Conservation (phyloP, 2,113 vertebrate genomes). For the Aphelocoma coerulescens region DNA sequence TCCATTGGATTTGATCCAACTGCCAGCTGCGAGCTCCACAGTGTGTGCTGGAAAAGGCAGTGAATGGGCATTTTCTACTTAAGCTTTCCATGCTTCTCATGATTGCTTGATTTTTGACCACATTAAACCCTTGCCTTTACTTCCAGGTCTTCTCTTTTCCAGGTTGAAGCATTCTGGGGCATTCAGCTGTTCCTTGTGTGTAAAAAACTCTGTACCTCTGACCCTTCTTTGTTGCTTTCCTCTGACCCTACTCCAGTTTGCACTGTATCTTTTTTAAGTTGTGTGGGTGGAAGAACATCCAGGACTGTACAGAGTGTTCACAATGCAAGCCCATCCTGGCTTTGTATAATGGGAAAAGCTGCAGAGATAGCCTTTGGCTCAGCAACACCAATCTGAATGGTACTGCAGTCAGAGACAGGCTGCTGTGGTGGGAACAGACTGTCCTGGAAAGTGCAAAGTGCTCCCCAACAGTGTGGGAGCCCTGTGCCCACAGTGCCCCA, state of each 20-base stretch:
- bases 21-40: accelerated
- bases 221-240: background rate
- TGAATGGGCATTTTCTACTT: background rate
- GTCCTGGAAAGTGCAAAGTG: background rate
- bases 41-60: background rate
- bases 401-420: background rate
- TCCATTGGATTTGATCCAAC: background rate
- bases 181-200: background rate
- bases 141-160: background rate
- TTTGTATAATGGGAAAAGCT: background rate
- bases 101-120: background rate
- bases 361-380: slow-evolving; percentile 19
- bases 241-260: background rate
- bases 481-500: background rate
- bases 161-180: background rate
- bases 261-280: background rate
- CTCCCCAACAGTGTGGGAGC: background rate
- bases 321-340: background rate
- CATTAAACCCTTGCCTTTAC: background rate
- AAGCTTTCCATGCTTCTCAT: background rate
- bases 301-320: background rate
- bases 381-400: background rate
- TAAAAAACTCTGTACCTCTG: background rate
- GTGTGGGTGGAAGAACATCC: slow-evolving; percentile 2
- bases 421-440: background rate